Conservation (phyloP, 2,113 vertebrate genomes). For the Thunnus maccoyii region DNA sequence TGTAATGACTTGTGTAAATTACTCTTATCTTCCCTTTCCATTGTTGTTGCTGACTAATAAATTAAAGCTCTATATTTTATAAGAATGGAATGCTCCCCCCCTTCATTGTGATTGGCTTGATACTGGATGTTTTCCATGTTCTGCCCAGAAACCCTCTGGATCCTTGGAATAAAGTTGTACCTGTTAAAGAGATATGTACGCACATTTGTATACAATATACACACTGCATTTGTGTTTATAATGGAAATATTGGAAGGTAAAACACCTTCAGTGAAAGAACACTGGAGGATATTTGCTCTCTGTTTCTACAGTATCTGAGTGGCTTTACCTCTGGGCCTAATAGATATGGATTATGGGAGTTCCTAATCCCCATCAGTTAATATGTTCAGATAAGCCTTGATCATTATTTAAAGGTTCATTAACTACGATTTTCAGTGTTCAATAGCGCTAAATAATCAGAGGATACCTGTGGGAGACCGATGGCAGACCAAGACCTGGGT, state of each 20-base stretch:
- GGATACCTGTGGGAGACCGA: not conserved
- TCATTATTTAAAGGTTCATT: slow-evolving; percentile 29
- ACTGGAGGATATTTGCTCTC: not conserved
- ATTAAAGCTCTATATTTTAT: slow-evolving; percentile 91
- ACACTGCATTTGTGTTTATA: slow-evolving; percentile 46
- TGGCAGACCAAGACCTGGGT: too few species aligned
- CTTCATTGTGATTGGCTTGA: slow-evolving; percentile 78
- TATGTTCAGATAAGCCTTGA: not conserved
- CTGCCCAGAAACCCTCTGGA: slow-evolving; percentile 71
- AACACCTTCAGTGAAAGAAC: not conserved
- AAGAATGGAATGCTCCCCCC: slow-evolving; percentile 79
- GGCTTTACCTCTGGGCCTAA: not conserved
- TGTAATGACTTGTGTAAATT: slow-evolving; percentile 85
- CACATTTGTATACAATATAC: slow-evolving; percentile 72
- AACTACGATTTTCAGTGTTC: not conserved
- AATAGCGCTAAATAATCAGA: not conserved
- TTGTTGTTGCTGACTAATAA: slow-evolving; percentile 88
- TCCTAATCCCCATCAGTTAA: slow-evolving; percentile 16
- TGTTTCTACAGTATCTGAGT: not conserved
- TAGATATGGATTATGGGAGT: slow-evolving; percentile 13
- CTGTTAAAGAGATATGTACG: slow-evolving; percentile 76
- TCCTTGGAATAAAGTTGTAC: slow-evolving; percentile 82
- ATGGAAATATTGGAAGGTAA: not conserved
- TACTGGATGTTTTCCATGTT: slow-evolving; percentile 77
- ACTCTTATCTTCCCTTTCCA: slow-evolving; percentile 78